These are phyloP conservation scores for Keiferia lycopersicella DNA, from an alignment of 2,888 invertebrate species.

Conservation along the genomic window DNA sequence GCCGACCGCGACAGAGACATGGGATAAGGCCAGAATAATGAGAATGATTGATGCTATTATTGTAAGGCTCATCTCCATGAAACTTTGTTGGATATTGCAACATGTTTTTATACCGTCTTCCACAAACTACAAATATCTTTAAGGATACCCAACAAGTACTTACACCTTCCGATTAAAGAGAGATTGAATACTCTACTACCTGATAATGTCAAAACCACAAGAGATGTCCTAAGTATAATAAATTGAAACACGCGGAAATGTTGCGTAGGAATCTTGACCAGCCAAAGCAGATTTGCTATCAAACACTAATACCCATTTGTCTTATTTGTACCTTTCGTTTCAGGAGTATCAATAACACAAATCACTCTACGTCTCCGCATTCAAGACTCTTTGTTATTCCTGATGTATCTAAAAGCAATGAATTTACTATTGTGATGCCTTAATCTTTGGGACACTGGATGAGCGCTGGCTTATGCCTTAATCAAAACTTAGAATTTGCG, in stretches of 20 bases:
- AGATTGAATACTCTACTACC: too few species aligned
- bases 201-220: background rate
- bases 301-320: slow-evolving; percentile 46
- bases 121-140: too few species aligned
- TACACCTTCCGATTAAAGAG: too few species aligned
- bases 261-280: slow-evolving; percentile 1
- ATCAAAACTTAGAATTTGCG: too few species aligned
- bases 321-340: slow-evolving; percentile 58
- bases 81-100: too few species aligned
- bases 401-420: slow-evolving; percentile 57
- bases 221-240: background rate
- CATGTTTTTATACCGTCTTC: too few species aligned
- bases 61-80: too few species aligned
- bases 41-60: too few species aligned
- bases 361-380: slow-evolving; percentile 47
- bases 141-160: too few species aligned
- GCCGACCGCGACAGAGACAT: too few species aligned
- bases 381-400: slow-evolving; percentile 52
- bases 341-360: slow-evolving; percentile 55
- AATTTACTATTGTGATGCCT: slow-evolving; percentile 62
- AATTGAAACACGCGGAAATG: background rate
- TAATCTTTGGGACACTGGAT: slow-evolving; percentile 65
- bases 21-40: too few species aligned
- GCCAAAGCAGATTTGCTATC: slow-evolving; percentile 22
- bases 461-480: slow-evolving; percentile 60